Conservation (phyloP, 2,113 vertebrate species). For the Vidua macroura region DNA sequence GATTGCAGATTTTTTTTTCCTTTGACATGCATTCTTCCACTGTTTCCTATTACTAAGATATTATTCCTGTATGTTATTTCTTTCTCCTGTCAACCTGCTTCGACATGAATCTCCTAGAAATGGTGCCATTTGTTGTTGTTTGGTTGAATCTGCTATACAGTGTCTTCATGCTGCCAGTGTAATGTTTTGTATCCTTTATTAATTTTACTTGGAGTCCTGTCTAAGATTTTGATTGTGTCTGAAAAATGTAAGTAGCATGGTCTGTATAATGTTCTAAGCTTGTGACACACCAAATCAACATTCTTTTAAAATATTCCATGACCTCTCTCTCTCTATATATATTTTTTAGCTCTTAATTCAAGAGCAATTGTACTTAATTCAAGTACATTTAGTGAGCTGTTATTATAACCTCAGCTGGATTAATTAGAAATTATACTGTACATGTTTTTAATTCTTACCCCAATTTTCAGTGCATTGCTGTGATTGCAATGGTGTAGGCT, state of each 20-base stretch:
- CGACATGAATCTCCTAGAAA: not conserved
- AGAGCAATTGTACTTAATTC: too few relatives aligned
- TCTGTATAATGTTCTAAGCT: not conserved
- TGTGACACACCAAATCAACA: not conserved
- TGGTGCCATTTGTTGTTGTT: not conserved
- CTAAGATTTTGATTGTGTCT: not conserved
- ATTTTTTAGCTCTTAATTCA: not conserved
- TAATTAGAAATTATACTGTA: not conserved
- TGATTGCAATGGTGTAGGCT: not conserved
- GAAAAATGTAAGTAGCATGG: not conserved
- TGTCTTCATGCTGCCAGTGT: not conserved
- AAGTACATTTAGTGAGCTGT: not conserved
- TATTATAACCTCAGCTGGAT: not conserved
- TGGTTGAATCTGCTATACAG: not conserved
- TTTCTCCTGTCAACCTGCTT: not conserved
- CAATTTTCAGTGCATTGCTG: not conserved
- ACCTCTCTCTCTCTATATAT: not conserved
- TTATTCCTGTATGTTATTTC: not conserved
- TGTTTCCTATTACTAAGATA: not conserved
- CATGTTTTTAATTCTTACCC: not conserved
- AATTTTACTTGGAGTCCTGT: not conserved
- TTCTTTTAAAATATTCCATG: not conserved
- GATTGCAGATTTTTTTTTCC: not conserved
- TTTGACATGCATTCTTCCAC: not conserved
- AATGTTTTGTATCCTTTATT: not conserved